Evolutionary conservation across 2,113 vertebrate genomes (phyloP), one percentile per base, ranked within the genome.

Genomic region (Psephotus haematonotus): DNA sequence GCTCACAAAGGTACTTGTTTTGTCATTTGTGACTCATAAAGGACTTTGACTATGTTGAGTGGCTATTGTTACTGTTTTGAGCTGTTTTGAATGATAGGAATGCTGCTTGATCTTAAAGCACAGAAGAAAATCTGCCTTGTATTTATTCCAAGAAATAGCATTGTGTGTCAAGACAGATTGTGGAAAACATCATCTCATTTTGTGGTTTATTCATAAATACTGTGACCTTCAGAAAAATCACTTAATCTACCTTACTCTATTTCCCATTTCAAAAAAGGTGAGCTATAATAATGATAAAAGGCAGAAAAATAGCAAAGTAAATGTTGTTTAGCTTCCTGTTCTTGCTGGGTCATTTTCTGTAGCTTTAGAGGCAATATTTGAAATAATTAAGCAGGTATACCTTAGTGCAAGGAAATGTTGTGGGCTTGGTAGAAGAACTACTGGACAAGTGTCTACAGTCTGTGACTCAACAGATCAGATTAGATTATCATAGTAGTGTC

Each of bases 141-240:
- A 35, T 69, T 91, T 96, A 49, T 80, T 70, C 29, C 24, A 84
- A 90, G 68, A 93, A 88, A 75, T 28, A 81, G 33, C 10, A 23
- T 23, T 64, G 8, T 52, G 27, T 67, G 83, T 84, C 83, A 82
- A 90, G 83, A 77, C 3, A 77, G 76, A 55, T 71, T 65, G 69
- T 0, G 0, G 72, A 82, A 90, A 85, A 83, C 68, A 70, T 71
- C 1, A 6, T 27, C 69, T 90, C 17, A n/a, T 89, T 95, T 92
- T 90, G 67, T 92, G 81, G 70, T 79, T 92, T 91, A 64, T 90
- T 94, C 71, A 93, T 86, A 90, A 90, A 83, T 41, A 53, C 31
- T 17, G 12, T 88, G 92, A 96, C 92, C 86, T 95, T 96, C 90
- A 94, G 67, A 88, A 85, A 90, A 93, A 86, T 88, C 79, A 57